phyloP scores from a whole-genome alignment of 2,888 invertebrate species.

The Lissocephala sabroskyi region DNA sequence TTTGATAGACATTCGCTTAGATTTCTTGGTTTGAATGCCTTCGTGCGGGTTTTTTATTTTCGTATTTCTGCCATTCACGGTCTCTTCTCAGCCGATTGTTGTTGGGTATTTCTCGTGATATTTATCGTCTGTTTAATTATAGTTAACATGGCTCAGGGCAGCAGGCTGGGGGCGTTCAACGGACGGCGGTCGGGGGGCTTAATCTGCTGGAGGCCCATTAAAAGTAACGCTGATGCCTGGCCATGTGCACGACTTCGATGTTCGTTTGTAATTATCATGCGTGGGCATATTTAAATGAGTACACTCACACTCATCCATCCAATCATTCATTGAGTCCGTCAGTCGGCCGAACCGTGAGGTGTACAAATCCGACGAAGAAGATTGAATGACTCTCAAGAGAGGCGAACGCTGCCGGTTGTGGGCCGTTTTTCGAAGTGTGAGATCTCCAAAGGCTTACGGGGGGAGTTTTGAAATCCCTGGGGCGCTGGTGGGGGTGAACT shows the following conservation, averaged over 20 bases:
- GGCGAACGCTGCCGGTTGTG: no score
- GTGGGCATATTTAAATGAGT: constrained; percentile 55
- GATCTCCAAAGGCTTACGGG: no score
- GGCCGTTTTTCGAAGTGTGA: no score
- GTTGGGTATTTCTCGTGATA: constrained; percentile 30
- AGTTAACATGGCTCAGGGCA: constrained; percentile 51
- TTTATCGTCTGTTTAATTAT: constrained; percentile 50
- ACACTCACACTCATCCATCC: no score
- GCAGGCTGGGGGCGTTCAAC: background rate
- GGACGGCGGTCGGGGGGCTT: no score
- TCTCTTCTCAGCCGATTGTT: constrained; percentile 12
- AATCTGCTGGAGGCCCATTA: background rate
- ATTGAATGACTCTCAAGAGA: constrained; percentile 24
- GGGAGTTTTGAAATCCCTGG: no score
- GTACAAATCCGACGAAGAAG: background rate
- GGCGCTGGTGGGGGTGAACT: no score
- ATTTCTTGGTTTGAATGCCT: no score
- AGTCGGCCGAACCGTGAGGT: no score
- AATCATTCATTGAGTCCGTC: no score
- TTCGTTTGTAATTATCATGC: constrained; percentile 45
- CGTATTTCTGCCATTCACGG: constrained; percentile 55
- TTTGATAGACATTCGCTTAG: constrained; percentile 62
- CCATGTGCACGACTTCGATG: constrained; percentile 54
- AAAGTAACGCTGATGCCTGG: constrained; percentile 22
- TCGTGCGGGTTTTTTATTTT: no score